Percentiles rank a stretch among this genome's conserved stretches.
Conservation (phyloP, 2,888 invertebrate genomes). For the Nymphalis c-album region DNA sequence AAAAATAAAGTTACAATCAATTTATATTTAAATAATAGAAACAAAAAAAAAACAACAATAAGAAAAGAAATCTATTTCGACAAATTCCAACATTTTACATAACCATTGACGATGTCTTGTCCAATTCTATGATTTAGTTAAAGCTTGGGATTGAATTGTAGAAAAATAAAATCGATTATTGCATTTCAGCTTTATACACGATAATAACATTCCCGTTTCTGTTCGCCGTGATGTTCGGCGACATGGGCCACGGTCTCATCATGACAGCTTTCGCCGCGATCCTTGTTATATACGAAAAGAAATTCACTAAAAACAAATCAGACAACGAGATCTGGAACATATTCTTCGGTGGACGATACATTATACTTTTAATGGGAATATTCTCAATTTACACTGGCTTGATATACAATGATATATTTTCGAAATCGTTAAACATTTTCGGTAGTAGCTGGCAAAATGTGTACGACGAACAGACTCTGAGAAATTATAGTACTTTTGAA, state of each 20-base stretch:
- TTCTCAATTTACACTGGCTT: constrained; percentile 89
- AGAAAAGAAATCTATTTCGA: no score
- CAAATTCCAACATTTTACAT: no score
- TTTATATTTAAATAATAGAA: no score
- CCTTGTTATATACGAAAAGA: constrained; percentile 84
- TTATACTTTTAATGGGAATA: constrained; percentile 87
- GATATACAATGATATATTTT: constrained; percentile 88
- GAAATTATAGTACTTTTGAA: constrained; percentile 53
- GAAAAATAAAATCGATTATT: no score
- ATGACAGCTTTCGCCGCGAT: constrained; percentile 84
- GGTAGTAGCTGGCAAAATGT: constrained; percentile 83
- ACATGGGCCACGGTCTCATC: constrained; percentile 86
- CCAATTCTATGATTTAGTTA: no score
- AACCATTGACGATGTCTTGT: no score
- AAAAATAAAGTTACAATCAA: no score
- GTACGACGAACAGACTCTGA: constrained; percentile 61
- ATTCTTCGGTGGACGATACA: constrained; percentile 87
- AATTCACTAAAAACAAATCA: constrained; percentile 72
- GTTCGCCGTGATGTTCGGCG: constrained; percentile 90
- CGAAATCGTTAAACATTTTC: constrained; percentile 86
- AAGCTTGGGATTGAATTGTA: no score
- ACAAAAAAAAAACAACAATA: no score
- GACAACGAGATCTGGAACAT: constrained; percentile 86
- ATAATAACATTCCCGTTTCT: constrained; percentile 89
- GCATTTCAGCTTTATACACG: constrained; percentile 83